phyloP scores from a whole-genome alignment of 1,140 invertebrate genomes.

The Geopemphigus sp. region DNA sequence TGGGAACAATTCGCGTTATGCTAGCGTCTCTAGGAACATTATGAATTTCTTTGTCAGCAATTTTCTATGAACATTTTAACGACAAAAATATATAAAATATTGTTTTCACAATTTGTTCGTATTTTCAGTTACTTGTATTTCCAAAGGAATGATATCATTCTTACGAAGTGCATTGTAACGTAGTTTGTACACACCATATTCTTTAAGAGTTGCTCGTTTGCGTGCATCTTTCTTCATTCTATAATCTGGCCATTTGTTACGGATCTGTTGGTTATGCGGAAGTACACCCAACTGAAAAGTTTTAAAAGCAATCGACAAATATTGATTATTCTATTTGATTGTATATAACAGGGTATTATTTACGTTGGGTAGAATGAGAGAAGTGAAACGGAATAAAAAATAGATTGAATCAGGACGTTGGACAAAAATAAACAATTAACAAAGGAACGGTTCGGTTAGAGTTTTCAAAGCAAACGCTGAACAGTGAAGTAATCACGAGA shows the following conservation, averaged over 20 bases:
- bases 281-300: conserved; percentile 24
- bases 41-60: conserved; percentile 70
- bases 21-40: conserved; percentile 74
- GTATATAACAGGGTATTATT: too few relatives aligned
- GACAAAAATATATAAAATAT: conserved; percentile 9
- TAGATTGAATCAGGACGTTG: too few relatives aligned
- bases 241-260: conserved; percentile 65
- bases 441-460: too few relatives aligned
- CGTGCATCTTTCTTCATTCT: conserved; percentile 80
- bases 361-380: too few relatives aligned
- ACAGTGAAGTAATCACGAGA: too few relatives aligned
- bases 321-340: neutral
- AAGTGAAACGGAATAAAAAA: too few relatives aligned
- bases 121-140: conserved; percentile 64
- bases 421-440: too few relatives aligned
- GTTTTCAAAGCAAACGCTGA: too few relatives aligned
- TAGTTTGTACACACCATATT: conserved; percentile 70
- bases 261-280: conserved; percentile 33
- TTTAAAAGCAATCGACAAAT: neutral
- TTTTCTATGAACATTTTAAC: conserved; percentile 57
- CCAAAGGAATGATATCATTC: conserved; percentile 76
- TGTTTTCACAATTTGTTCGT: neutral
- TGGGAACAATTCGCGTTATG: conserved; percentile 63
- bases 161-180: conserved; percentile 74
- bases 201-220: conserved; percentile 67